phyloP scores from a whole-genome alignment of 2,113 vertebrate species.

The Arenaria interpres region DNA sequence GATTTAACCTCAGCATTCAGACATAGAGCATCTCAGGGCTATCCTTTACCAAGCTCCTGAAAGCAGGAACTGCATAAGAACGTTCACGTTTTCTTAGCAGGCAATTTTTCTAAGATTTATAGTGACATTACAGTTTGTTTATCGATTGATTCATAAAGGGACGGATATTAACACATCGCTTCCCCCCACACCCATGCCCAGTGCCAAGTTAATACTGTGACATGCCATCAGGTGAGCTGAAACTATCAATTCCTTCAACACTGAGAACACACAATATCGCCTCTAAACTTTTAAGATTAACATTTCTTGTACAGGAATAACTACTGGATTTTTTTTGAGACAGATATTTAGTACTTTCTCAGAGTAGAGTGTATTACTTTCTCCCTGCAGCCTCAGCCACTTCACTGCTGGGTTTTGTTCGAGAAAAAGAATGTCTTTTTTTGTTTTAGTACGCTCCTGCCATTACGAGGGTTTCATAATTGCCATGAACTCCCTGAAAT shows the following conservation, averaged over 20 bases:
- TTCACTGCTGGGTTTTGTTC: neutral
- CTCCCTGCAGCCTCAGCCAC: neutral
- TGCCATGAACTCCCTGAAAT: constrained; percentile 54
- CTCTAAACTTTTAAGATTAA: neutral
- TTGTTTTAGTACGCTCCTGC: neutral
- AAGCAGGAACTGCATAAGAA: constrained; percentile 33
- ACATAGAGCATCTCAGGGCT: neutral
- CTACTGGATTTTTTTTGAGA: neutral
- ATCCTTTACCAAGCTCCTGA: neutral
- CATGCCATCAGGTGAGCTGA: neutral
- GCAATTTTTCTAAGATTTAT: constrained; percentile 33
- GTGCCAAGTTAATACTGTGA: neutral
- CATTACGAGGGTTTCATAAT: constrained; percentile 30
- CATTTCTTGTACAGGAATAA: neutral
- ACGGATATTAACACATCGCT: constrained; percentile 5
- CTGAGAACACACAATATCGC: neutral
- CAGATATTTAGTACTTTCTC: neutral
- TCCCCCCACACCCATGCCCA: neutral
- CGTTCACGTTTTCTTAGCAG: neutral
- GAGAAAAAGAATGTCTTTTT: neutral
- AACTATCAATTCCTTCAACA: neutral
- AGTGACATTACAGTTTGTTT: constrained; percentile 41
- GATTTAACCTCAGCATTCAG: neutral
- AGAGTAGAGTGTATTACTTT: neutral
- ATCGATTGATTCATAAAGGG: neutral